These are phyloP conservation scores for Montipora foliosa DNA, from an alignment of 64 coral and sea anemone species.

Conservation along the genomic window DNA sequence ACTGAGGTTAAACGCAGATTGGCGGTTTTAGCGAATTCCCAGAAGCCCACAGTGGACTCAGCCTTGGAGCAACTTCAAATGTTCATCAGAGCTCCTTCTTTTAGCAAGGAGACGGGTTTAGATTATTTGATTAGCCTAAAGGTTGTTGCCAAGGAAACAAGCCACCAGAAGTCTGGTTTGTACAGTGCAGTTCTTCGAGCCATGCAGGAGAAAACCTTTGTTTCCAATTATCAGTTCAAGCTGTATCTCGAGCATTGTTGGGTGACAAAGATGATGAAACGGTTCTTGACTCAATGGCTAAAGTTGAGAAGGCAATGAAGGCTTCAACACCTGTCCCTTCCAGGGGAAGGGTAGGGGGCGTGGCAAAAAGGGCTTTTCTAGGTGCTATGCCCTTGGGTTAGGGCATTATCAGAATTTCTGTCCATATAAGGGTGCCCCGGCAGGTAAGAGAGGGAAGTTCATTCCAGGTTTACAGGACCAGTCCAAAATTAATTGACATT, in stretches of 20 bases:
- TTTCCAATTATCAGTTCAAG: neutral
- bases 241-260: conserved; percentile 6
- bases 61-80: neutral
- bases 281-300: neutral
- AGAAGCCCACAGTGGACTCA: conserved; percentile 12
- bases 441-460: neutral
- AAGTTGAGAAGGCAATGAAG: conserved; percentile 33
- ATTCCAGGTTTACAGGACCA: too few relatives aligned
- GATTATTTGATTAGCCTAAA: conserved; percentile 15
- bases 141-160: conserved; percentile 16
- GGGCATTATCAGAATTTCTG: too few relatives aligned
- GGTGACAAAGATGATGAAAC: conserved; percentile 21
- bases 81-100: neutral
- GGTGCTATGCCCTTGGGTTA: neutral
- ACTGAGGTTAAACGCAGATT: neutral
- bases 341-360: neutral
- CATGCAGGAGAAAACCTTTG: neutral
- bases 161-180: neutral
- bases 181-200: neutral
- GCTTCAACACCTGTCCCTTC: neutral
- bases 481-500: too few relatives aligned
- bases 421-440: neutral
- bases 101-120: conserved; percentile 9
- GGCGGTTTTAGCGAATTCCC: neutral
- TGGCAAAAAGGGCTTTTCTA: neutral